These are phyloP conservation scores for Scelioninae gen. 1 DNA, from an alignment of 2,888 invertebrate genomes.

Conservation along the genomic window DNA sequence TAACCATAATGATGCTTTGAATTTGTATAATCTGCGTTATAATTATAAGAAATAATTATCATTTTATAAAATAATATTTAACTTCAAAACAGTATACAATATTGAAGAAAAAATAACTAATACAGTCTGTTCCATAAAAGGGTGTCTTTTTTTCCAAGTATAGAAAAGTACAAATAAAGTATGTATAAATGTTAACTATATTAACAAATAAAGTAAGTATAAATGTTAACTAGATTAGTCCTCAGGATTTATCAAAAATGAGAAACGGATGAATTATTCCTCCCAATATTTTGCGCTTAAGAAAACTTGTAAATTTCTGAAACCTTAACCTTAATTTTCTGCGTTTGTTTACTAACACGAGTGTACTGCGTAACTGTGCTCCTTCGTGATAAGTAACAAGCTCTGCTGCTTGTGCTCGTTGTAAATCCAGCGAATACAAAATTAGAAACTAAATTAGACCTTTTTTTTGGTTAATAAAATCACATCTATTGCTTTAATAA, in stretches of 20 bases:
- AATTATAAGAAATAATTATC: no score
- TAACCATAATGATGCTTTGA: no score
- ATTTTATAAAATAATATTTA: no score
- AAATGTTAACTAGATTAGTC: background rate
- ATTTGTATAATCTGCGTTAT: no score
- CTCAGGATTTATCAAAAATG: background rate
- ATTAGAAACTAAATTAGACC: constrained; percentile 52
- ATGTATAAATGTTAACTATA: no score
- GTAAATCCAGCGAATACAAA: constrained; percentile 48
- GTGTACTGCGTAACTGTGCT: constrained; percentile 33
- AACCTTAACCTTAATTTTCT: constrained; percentile 55
- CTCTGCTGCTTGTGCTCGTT: constrained; percentile 19
- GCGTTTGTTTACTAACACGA: constrained; percentile 15
- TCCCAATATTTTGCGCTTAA: constrained; percentile 30
- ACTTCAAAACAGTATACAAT: no score
- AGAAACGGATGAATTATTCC: constrained; percentile 33
- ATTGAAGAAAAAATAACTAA: no score
- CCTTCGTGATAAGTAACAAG: constrained; percentile 43
- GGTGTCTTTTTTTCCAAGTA: no score
- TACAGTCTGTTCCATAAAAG: no score
- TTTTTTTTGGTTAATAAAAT: constrained; percentile 56
- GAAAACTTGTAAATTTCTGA: constrained; percentile 49
- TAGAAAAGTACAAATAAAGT: no score
- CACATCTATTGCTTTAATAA: constrained; percentile 14
- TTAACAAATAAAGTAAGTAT: no score